Percentiles rank a stretch among this genome's conserved stretches.
Evolutionary conservation across 1,140 invertebrate species (phyloP).

Genomic region (Notospermus geniculatus): DNA sequence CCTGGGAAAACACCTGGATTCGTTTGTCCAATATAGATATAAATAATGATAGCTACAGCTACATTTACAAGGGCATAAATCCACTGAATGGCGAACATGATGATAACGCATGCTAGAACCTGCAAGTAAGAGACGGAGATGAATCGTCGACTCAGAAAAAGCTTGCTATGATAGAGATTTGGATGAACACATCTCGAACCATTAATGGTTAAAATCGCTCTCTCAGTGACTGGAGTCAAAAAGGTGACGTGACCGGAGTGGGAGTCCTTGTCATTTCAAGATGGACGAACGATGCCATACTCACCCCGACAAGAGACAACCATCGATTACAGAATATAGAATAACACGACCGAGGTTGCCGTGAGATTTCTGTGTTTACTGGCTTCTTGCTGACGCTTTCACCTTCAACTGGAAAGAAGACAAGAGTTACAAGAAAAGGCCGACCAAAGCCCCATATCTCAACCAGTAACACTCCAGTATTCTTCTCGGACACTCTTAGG

Average conservation of each 20-base stretch:
- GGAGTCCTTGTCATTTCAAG: too few species aligned
- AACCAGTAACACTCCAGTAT: too few species aligned
- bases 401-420: slow-evolving; percentile 5
- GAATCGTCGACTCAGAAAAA: too few species aligned
- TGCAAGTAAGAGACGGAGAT: slow-evolving; percentile 51
- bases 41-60: slow-evolving; percentile 76
- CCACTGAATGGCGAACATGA: slow-evolving; percentile 94
- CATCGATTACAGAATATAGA: slow-evolving; percentile 88
- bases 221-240: too few species aligned
- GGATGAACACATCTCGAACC: too few species aligned
- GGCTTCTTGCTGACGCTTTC: slow-evolving; percentile 25
- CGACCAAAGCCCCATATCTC: too few species aligned
- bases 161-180: too few species aligned
- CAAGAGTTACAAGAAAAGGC: too few species aligned
- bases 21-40: slow-evolving; percentile 89
- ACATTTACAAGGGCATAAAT: slow-evolving; percentile 82
- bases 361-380: slow-evolving; percentile 67
- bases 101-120: slow-evolving; percentile 79
- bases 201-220: too few species aligned
- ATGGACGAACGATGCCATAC: too few species aligned
- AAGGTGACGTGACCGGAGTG: too few species aligned
- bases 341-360: slow-evolving; percentile 90
- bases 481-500: too few species aligned
- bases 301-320: slow-evolving; percentile 85
- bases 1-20: slow-evolving; percentile 93